Base-by-base conservation (phyloP, 2,797 vertebrate genomes). In the Diglossa cyanea region DNA sequence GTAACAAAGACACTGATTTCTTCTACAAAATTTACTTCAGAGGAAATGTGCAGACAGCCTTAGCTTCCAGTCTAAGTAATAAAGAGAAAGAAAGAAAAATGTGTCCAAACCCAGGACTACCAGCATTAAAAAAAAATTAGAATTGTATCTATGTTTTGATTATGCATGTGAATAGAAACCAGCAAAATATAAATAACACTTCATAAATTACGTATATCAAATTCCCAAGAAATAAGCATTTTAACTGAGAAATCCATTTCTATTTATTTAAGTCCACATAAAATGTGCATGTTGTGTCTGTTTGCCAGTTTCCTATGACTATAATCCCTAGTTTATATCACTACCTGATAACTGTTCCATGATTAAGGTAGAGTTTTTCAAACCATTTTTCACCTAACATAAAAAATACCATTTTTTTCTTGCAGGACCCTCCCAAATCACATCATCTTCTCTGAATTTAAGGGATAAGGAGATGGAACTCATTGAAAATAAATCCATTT, bases 21-120 rank as follows among this genome's bases (percentile, higher is more conserved):
- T 96, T 91, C 50, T 40, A 73, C 86, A 61, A 81, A 88, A 60
- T 72, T 90, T 67, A 37, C 42, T 84, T 91, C 54, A 86, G 54
- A 86, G 66, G 58, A 75, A 86, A 83, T 40, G 40, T 45, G 55
- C 26, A 78, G 61, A 48, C 71, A 80, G 54, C 21, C 14, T 45
- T 9, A 71, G 35, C 77, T 88, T 84, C 53, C 75, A 7, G 0
- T 26, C 8, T 42, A 66, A 76, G 63, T 26, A 24, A 47, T 67
- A 89, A 65, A 45, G 13, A 53, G 31, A 55, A 61, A 44, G 48
- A 67, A 44, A 83, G 35, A 72, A 83, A 79, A 92, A 80, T 13
- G 16, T 57, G 33, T 45, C 42, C 19, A 92, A 94, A 88, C 17
- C 17, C 65, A 93, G 93, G 53, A 74, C 54, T 73, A 81, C 40